Conservation (phyloP, 2,113 vertebrate species). For the Sinocyclocheilus anshuiensis region DNA sequence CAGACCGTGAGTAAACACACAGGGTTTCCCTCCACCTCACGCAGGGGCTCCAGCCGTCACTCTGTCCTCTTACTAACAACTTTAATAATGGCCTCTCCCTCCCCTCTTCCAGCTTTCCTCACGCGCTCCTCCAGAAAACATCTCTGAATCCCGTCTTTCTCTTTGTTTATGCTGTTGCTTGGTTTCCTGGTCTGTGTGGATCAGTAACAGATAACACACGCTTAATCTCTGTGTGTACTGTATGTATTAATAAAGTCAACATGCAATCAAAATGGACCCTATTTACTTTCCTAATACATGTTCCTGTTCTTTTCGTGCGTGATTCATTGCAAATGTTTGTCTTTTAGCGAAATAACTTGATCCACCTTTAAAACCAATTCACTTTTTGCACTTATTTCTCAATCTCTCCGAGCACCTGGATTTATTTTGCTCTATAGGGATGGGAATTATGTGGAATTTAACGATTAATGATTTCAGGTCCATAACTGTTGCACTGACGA, state of each 20-base stretch:
- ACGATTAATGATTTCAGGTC: not conserved
- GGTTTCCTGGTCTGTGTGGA: conserved; percentile 25
- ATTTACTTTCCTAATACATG: not conserved
- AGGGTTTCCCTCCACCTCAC: conserved; percentile 19
- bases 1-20: conserved; percentile 92
- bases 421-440: not conserved
- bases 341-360: not conserved
- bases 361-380: not conserved
- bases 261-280: not conserved
- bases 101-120: not conserved
- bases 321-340: not conserved
- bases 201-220: conserved; percentile 4
- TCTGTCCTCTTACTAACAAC: not conserved
- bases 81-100: not conserved
- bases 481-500: not conserved
- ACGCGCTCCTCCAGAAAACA: not conserved
- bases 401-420: not conserved
- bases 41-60: not conserved
- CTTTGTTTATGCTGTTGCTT: not conserved
- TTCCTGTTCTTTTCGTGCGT: not conserved
- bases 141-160: not conserved
- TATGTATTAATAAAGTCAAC: not conserved
- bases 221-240: not conserved
- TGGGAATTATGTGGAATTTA: not conserved
- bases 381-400: not conserved